Percentiles rank a stretch among this genome's conserved stretches.
phyloP scores from a whole-genome alignment of 2,113 vertebrate species.

The Gadus macrocephalus region DNA sequence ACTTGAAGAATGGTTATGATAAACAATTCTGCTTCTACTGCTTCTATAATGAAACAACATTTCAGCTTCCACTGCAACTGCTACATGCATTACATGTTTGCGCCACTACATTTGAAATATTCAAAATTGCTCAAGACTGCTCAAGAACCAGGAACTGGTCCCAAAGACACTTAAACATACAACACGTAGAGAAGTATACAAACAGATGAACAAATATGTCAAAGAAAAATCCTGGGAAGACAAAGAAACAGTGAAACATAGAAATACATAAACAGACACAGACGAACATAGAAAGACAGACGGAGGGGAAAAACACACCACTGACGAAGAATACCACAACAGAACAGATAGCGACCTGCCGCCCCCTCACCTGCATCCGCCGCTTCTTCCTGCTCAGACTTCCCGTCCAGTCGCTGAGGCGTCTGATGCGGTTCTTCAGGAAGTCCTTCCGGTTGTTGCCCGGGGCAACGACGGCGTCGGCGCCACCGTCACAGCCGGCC shows the following conservation, averaged over 20 bases:
- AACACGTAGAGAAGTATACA: neutral
- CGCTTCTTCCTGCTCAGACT: conserved; percentile 91
- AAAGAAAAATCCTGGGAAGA: no score
- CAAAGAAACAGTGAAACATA: neutral
- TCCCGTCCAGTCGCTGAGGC: conserved; percentile 91
- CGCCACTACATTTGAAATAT: neutral
- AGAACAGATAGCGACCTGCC: neutral
- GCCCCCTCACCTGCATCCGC: conserved; percentile 80
- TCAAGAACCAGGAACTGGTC: neutral
- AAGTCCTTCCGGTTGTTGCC: conserved; percentile 81
- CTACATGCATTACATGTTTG: neutral
- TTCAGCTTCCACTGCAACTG: neutral
- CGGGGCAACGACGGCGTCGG: conserved; percentile 21
- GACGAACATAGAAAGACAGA: neutral
- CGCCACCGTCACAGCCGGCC: conserved; percentile 26
- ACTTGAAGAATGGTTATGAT: neutral
- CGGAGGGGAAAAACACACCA: neutral
- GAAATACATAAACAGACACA: neutral
- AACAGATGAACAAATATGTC: neutral
- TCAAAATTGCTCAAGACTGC: neutral
- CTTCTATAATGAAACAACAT: neutral
- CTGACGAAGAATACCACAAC: neutral
- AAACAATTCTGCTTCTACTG: neutral
- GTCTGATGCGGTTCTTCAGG: conserved; percentile 84
- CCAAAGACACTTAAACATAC: neutral